Evolutionary conservation across 2,888 invertebrate genomes (phyloP).

Genomic region (Therioaphis trifolii): DNA sequence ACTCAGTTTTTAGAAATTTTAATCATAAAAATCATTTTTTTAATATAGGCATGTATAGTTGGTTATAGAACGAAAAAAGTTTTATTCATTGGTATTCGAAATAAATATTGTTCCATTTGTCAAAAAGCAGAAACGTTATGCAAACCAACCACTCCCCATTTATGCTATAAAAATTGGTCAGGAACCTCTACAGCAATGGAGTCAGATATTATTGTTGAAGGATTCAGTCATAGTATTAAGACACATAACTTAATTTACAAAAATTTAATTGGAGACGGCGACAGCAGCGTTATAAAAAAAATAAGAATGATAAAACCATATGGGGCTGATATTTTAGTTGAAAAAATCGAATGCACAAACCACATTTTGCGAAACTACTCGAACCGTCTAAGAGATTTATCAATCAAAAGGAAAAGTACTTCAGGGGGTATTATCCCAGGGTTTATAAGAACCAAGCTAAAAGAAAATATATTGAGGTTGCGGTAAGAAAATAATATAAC

Average conservation of each 20-base stretch:
- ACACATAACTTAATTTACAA: conserved; percentile 18
- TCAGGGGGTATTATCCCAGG: not conserved
- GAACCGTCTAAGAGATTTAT: not conserved
- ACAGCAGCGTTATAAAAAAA: conserved; percentile 9
- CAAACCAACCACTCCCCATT: not conserved
- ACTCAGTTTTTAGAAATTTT: too few relatives aligned
- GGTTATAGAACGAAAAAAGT: conserved; percentile 20
- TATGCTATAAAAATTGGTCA: conserved; percentile 15
- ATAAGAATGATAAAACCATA: not conserved
- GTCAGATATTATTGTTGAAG: not conserved
- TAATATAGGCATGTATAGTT: not conserved
- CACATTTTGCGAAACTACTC: not conserved
- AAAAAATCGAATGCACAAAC: conserved; percentile 18
- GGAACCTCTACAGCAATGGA: conserved; percentile 6
- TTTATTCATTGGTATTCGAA: conserved; percentile 5
- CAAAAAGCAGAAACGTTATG: not conserved
- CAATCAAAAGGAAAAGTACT: not conserved
- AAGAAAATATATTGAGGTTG: not conserved
- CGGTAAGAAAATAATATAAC: too few relatives aligned
- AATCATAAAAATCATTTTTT: too few relatives aligned
- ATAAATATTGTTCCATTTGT: conserved; percentile 5
- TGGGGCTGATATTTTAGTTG: not conserved
- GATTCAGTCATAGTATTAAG: not conserved
- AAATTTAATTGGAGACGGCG: conserved; percentile 8
- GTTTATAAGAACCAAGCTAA: not conserved